A percentile compares a stretch with the other conserved stretches of the same genome.
Evolutionary conservation across 2,113 vertebrate genomes (phyloP).

Genomic region (Balaeniceps rex): DNA sequence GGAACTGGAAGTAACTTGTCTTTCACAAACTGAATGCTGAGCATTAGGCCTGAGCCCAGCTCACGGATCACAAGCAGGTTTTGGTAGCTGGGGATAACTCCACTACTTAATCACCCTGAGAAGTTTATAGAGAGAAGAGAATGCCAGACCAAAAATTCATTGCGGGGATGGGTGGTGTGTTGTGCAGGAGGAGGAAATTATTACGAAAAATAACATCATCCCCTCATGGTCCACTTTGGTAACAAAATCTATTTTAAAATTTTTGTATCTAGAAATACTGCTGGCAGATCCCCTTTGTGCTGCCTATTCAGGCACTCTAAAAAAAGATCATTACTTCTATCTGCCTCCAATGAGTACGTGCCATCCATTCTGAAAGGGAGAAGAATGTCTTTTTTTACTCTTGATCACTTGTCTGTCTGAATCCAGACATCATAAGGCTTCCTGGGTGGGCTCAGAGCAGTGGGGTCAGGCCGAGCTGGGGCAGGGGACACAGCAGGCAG

Average conservation of each 20-base stretch:
- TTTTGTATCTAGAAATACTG: not conserved
- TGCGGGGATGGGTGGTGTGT: not conserved
- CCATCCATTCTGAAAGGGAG: not conserved
- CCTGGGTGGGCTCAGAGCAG: not conserved
- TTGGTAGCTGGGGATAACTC: not conserved
- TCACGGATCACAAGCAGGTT: not conserved
- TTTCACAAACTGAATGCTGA: not conserved
- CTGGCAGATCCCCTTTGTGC: not conserved
- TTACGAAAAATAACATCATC: not conserved
- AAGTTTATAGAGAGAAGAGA: not conserved
- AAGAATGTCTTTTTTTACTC: not conserved
- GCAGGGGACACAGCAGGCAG: not conserved
- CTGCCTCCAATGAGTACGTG: not conserved
- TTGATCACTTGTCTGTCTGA: not conserved
- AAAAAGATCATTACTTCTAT: not conserved
- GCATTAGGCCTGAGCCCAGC: not conserved
- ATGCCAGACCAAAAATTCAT: not conserved
- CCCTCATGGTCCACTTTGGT: not conserved
- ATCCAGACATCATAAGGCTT: not conserved
- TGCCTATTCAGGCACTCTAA: not conserved
- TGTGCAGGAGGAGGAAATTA: not conserved
- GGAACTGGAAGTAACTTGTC: not conserved
- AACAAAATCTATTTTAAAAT: not conserved
- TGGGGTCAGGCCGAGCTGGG: fast-evolving
- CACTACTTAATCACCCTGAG: not conserved